A percentile compares a stretch with the other conserved stretches of the same genome.
phyloP scores from a whole-genome alignment of 2,888 invertebrate species.

The Steromphala cineraria region DNA sequence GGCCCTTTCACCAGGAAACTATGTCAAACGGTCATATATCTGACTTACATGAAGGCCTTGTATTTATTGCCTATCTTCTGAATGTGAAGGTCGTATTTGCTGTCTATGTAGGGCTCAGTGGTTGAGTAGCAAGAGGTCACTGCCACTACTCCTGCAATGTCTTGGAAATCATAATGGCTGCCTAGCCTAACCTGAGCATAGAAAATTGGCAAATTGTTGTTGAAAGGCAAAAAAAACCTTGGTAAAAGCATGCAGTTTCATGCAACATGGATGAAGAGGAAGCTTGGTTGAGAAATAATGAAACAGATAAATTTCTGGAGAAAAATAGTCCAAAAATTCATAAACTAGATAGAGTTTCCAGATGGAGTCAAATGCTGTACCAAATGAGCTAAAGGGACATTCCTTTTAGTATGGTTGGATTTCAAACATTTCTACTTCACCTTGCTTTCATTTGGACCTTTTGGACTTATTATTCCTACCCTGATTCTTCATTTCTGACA shows the following conservation, averaged over 20 bases:
- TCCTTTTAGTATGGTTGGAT: no score
- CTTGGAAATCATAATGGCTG: conserved; percentile 90
- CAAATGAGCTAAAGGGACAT: no score
- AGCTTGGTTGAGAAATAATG: neutral
- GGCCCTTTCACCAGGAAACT: neutral
- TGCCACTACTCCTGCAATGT: conserved; percentile 94
- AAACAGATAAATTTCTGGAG: neutral
- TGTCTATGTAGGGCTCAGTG: conserved; percentile 96
- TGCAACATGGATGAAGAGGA: neutral
- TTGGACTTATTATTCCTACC: no score
- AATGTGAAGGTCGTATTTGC: conserved; percentile 97
- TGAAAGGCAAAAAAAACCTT: neutral
- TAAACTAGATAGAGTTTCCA: no score
- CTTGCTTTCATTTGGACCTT: no score
- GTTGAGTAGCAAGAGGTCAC: conserved; percentile 93
- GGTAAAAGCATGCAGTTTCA: neutral
- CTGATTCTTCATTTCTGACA: no score
- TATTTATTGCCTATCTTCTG: conserved; percentile 98
- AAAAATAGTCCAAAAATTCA: no score
- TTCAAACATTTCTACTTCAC: no score
- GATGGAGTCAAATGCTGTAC: no score
- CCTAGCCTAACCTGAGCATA: conserved; percentile 81
- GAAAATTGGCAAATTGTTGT: conserved; percentile 15
- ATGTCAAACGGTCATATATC: conserved; percentile 2
- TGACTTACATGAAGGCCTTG: conserved; percentile 88